Percentiles rank a stretch among this genome's conserved stretches.
Evolutionary conservation across 1,140 invertebrate species (phyloP).

Genomic region (Conus betulinus): DNA sequence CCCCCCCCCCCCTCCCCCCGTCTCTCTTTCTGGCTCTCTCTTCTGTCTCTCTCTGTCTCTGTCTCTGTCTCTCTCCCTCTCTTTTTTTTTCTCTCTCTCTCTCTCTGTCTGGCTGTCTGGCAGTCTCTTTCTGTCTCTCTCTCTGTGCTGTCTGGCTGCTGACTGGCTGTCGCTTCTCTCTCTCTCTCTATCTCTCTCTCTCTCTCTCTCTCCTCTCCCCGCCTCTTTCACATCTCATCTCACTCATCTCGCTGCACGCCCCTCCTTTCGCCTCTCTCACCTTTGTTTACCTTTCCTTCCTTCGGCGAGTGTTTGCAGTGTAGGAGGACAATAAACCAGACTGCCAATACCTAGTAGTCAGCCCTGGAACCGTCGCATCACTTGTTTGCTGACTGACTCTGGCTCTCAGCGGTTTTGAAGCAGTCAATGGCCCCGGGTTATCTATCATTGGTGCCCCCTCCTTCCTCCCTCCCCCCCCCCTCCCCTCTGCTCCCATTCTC

Average conservation of each 20-base stretch:
- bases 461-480: too few relatives aligned
- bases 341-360: too few relatives aligned
- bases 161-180: not conserved
- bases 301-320: not conserved
- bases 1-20: not conserved
- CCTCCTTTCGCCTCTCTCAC: not conserved
- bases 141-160: not conserved
- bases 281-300: not conserved
- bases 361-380: too few relatives aligned
- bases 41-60: not conserved
- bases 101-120: too few relatives aligned
- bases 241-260: not conserved
- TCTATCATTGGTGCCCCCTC: too few relatives aligned
- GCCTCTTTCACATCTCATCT: not conserved
- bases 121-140: not conserved
- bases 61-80: not conserved
- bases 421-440: too few relatives aligned
- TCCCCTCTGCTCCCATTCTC: too few relatives aligned
- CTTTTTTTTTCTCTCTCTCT: not conserved
- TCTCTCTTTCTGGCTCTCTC: not conserved
- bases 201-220: not conserved
- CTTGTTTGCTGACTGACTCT: too few relatives aligned
- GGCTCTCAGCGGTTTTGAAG: too few relatives aligned
- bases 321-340: too few relatives aligned
- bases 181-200: constrained; percentile 7